phyloP scores from a whole-genome alignment of 2,113 vertebrate genomes.

The Lophius piscatorius region DNA sequence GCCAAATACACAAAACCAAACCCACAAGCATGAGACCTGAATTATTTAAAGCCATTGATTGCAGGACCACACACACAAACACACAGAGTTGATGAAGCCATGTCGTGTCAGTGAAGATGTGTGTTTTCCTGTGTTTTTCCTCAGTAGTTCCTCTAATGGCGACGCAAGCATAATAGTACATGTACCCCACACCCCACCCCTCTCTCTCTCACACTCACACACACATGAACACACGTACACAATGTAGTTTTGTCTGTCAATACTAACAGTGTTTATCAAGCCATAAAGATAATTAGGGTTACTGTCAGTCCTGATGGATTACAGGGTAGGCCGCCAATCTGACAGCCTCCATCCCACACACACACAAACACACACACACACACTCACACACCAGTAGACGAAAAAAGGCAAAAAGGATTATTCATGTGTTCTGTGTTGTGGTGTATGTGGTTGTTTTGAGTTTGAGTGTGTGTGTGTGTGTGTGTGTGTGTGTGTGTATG shows the following conservation, averaged over 20 bases:
- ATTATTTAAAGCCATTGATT: conserved; percentile 73
- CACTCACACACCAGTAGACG: conserved; percentile 20
- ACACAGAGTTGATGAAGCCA: conserved; percentile 19
- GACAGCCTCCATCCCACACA: conserved; percentile 24
- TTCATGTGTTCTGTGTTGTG: not conserved
- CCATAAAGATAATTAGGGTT: conserved; percentile 71
- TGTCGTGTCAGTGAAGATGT: conserved; percentile 42
- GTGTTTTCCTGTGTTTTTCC: conserved; percentile 44
- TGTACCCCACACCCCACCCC: not conserved
- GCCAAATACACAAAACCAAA: conserved; percentile 15
- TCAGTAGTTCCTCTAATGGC: conserved; percentile 35
- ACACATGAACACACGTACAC: conserved; percentile 23
- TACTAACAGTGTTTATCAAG: conserved; percentile 67
- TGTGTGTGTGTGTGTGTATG: conserved; percentile 15
- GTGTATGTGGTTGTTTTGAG: not conserved
- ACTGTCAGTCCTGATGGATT: conserved; percentile 63
- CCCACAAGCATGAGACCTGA: conserved; percentile 36
- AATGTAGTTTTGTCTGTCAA: conserved; percentile 52
- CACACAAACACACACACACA: conserved; percentile 7
- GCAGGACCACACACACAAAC: conserved; percentile 46
- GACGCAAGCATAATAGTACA: conserved; percentile 24
- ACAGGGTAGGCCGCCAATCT: conserved; percentile 28
- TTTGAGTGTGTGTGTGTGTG: not conserved
- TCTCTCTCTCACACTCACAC: conserved; percentile 12
- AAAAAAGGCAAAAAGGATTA: conserved; percentile 19